Percentiles rank a stretch among this genome's conserved stretches.
phyloP scores from a whole-genome alignment of 2,113 vertebrate species.

The Sphaerodactylus townsendi region DNA sequence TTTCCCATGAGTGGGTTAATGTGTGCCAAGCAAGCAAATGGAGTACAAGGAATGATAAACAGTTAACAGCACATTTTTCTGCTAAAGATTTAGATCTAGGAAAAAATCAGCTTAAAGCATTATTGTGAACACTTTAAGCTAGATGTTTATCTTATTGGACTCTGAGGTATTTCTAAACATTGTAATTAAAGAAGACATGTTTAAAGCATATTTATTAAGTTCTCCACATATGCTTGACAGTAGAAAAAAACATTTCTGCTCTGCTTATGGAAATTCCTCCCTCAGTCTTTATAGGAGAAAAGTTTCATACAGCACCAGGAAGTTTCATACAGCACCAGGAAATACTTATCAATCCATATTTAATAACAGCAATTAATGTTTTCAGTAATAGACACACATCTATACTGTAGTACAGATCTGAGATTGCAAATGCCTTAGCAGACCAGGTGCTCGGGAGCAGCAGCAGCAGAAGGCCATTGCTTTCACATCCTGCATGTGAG shows the following conservation, averaged over 20 bases:
- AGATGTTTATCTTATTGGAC: constrained; percentile 74
- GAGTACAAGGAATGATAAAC: constrained; percentile 45
- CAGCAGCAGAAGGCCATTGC: no score
- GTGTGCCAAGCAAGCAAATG: constrained; percentile 48
- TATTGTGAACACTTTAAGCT: constrained; percentile 70
- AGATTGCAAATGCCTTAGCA: no score
- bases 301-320: neutral
- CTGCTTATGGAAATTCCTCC: constrained; percentile 24
- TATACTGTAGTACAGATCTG: no score
- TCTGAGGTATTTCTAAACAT: constrained; percentile 66
- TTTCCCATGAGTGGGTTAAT: constrained; percentile 50
- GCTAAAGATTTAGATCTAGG: constrained; percentile 59
- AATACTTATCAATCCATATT: neutral
- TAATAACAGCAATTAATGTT: neutral
- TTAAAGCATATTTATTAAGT: constrained; percentile 70
- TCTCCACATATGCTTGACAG: constrained; percentile 39
- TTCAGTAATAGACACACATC: no score
- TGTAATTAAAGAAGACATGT: constrained; percentile 68
- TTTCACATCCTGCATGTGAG: no score
- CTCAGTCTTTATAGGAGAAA: constrained; percentile 11
- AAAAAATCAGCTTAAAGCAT: constrained; percentile 63
- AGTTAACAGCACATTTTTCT: constrained; percentile 32
- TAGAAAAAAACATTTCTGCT: neutral
- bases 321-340: no score
- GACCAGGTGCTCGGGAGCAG: no score